Evolutionary conservation across 1,140 invertebrate genomes (phyloP).

Genomic region (Sipha flava): DNA sequence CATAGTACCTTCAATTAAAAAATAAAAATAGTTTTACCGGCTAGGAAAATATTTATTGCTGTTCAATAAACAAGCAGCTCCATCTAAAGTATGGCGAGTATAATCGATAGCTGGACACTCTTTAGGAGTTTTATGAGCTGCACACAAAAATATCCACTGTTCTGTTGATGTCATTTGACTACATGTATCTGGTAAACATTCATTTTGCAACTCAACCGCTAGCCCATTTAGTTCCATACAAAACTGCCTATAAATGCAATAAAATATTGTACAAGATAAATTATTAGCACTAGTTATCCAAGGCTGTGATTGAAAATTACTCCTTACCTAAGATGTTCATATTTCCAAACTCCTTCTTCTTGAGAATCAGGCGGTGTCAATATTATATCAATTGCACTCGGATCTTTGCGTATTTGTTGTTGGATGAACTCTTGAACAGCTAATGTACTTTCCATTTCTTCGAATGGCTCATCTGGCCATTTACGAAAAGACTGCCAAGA

Average conservation of each 20-base stretch:
- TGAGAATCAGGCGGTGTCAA: slow-evolving; percentile 91
- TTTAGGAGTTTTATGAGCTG: slow-evolving; percentile 98
- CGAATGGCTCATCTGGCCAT: slow-evolving; percentile 96
- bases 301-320: not conserved
- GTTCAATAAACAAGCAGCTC: slow-evolving; percentile 95
- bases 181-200: slow-evolving; percentile 93
- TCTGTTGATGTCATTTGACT: slow-evolving; percentile 99
- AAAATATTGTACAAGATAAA: no score
- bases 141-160: slow-evolving; percentile 99
- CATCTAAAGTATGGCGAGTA: slow-evolving; percentile 97
- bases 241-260: slow-evolving; percentile 68
- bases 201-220: slow-evolving; percentile 83
- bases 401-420: slow-evolving; percentile 89
- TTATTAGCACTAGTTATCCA: not conserved
- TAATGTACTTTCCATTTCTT: slow-evolving; percentile 98
- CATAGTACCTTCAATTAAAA: not conserved
- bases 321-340: slow-evolving; percentile 84
- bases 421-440: slow-evolving; percentile 99
- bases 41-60: slow-evolving; percentile 99
- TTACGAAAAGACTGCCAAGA: slow-evolving; percentile 60
- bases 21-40: slow-evolving; percentile 55
- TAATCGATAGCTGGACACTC: slow-evolving; percentile 99
- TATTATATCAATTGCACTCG: slow-evolving; percentile 87
- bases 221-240: slow-evolving; percentile 98
- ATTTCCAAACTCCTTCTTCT: slow-evolving; percentile 99